phyloP scores from a whole-genome alignment of 1,140 invertebrate species.

The Philaenus spumarius region DNA sequence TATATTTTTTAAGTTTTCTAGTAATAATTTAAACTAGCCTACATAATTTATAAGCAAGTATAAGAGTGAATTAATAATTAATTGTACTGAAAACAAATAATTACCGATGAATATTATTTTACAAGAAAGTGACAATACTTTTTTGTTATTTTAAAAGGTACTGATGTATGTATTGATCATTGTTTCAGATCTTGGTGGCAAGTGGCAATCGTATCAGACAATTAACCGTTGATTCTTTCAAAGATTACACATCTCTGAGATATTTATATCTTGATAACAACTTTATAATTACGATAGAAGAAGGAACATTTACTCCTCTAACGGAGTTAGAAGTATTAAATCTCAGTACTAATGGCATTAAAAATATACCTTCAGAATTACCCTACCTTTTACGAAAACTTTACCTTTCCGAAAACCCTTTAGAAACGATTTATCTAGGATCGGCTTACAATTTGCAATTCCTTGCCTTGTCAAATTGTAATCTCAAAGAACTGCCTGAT shows the following conservation, averaged over 20 bases:
- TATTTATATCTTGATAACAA: conserved; percentile 41
- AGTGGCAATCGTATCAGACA: conserved; percentile 37
- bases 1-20: too few relatives aligned
- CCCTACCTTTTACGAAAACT: conserved; percentile 21
- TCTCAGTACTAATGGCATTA: conserved; percentile 19
- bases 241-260: conserved; percentile 34
- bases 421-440: neutral
- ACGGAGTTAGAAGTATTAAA: conserved; percentile 35
- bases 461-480: neutral
- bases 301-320: conserved; percentile 34
- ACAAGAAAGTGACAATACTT: too few relatives aligned
- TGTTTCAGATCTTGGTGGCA: conserved; percentile 37
- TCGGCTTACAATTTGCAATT: conserved; percentile 13
- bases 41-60: too few relatives aligned
- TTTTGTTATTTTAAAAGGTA: too few relatives aligned
- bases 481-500: conserved; percentile 19
- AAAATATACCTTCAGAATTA: conserved; percentile 14
- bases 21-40: too few relatives aligned
- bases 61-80: too few relatives aligned
- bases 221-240: conserved; percentile 36
- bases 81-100: too few relatives aligned
- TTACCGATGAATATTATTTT: too few relatives aligned
- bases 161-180: too few relatives aligned
- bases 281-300: conserved; percentile 37
- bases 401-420: conserved; percentile 21